Conservation (phyloP, 2,888 invertebrate genomes). For the Formica aserva region DNA sequence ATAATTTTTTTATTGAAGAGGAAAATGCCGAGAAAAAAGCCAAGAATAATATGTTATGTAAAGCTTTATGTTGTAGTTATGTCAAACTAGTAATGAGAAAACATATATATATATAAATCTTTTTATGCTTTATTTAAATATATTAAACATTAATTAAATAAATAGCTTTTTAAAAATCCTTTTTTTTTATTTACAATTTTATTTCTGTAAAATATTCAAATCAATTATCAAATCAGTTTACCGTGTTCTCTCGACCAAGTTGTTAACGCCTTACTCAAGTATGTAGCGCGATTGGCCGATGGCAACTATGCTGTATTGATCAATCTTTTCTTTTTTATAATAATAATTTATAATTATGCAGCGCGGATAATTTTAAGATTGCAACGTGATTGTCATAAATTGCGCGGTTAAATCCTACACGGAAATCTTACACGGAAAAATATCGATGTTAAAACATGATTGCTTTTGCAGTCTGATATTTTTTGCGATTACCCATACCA, state of each 20-base stretch:
- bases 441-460: neutral
- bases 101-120: neutral
- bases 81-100: neutral
- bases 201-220: neutral
- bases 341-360: neutral
- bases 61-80: neutral
- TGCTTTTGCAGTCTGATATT: slow-evolving; percentile 16
- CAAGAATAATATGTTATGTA: neutral
- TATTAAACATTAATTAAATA: slow-evolving; percentile 1
- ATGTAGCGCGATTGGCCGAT: neutral
- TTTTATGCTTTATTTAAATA: neutral
- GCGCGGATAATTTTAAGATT: neutral
- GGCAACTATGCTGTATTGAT: neutral
- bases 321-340: neutral
- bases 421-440: neutral
- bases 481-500: slow-evolving; percentile 9
- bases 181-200: neutral
- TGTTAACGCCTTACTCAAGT: neutral
- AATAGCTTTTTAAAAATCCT: neutral
- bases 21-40: neutral
- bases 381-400: neutral
- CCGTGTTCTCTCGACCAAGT: neutral
- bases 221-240: neutral
- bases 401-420: neutral
- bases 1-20: neutral